Evolutionary conservation across 2,113 vertebrate species (phyloP), one percentile per base, ranked within the genome.

Genomic region (Pseudonaja textilis): DNA sequence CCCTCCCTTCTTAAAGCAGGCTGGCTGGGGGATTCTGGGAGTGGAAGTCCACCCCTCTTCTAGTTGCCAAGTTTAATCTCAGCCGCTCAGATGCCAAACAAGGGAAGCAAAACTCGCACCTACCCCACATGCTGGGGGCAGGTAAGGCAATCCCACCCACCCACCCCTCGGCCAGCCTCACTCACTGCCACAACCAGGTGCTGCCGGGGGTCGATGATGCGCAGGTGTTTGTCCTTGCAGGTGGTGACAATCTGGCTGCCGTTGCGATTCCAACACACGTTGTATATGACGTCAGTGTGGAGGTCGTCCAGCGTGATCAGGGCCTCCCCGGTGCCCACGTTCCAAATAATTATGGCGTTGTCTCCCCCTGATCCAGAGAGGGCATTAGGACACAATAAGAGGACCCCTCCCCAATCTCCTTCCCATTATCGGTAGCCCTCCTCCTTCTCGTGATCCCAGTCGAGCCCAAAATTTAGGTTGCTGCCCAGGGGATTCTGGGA

Each of bases 211-310:
- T 99, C 98, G 0, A 99, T 98, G 90, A 99, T 97, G 0, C 99
- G 98, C 93, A 99, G 97, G 14, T 98, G 98, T 94, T 99, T 99
- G 97, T 99, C 99, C 95, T 99, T 99, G 97, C 98, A 99, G 95
- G 99, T 99, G 96, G 99, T 99, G 96, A 98, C 98, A 5, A 99
- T 98, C 85, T 99, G 97, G 97, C 99, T 99, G 86, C 99, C 99
- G 0, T 99, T 99, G 94, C 97, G 97, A 97, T 99, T 99, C 99
- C 99, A 99, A 97, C 99, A 98, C 95, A 99, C 97, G 12, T 98
- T 99, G 98, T 99, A 99, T 97, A 99, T 99, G 97, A 99, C 98
- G 97, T 99, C 99, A 0, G 98, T 98, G 96, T 99, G 99, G 96
- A 97, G 93, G 89, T 99, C 98, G 0, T 99, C 99, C 97, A 99